Percentiles rank a stretch among this genome's conserved stretches.
Conservation (phyloP, 2,797 vertebrate genomes). For the Dipus sagitta region DNA sequence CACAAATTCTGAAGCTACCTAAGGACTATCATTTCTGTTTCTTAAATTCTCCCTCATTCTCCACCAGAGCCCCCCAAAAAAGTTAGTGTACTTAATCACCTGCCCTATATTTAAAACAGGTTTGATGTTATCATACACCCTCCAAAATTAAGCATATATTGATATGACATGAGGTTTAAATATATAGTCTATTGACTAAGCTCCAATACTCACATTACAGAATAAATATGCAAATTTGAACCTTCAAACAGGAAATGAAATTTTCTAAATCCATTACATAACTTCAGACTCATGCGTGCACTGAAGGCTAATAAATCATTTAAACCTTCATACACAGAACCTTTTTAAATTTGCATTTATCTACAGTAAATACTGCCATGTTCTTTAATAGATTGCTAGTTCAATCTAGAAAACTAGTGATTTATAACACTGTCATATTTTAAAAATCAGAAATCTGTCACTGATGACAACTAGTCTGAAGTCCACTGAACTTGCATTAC, state of each 20-base stretch:
- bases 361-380: slow-evolving; percentile 88
- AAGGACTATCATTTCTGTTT: not conserved
- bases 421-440: slow-evolving; percentile 91
- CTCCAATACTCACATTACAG: slow-evolving; percentile 68
- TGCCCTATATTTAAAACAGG: slow-evolving; percentile 35
- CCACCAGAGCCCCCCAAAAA: not conserved
- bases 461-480: slow-evolving; percentile 86
- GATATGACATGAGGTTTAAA: slow-evolving; percentile 65
- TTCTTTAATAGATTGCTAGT: slow-evolving; percentile 89
- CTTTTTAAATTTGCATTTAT: slow-evolving; percentile 91
- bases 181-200: slow-evolving; percentile 63
- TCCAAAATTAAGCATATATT: slow-evolving; percentile 54
- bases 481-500: slow-evolving; percentile 82
- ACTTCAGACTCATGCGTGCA: slow-evolving; percentile 85
- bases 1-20: slow-evolving; percentile 46
- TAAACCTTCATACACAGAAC: slow-evolving; percentile 87
- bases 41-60: slow-evolving; percentile 5
- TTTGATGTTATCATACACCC: slow-evolving; percentile 26
- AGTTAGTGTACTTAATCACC: slow-evolving; percentile 46
- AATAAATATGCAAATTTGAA: slow-evolving; percentile 87
- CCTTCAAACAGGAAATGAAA: slow-evolving; percentile 86
- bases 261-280: slow-evolving; percentile 87
- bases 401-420: slow-evolving; percentile 91
- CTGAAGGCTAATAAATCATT: slow-evolving; percentile 89
- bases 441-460: slow-evolving; percentile 92